Evolutionary conservation across 2,113 vertebrate genomes (phyloP).

Genomic region (Plecotus auritus): DNA sequence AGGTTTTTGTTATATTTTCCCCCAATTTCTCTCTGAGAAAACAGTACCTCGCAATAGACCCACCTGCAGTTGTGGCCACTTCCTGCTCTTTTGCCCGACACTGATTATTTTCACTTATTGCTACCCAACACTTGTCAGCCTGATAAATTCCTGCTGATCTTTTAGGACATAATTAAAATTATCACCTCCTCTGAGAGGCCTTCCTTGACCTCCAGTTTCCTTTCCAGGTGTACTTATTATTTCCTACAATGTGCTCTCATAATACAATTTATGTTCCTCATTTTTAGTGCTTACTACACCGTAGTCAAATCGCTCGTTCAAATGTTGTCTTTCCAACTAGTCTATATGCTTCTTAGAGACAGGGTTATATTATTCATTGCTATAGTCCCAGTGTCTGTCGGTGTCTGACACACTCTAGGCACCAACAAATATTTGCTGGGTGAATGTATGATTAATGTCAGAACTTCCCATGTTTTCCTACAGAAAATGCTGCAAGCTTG

Average conservation of each 20-base stretch:
- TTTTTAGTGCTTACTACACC: not conserved
- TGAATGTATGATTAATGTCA: not conserved
- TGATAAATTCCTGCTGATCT: not conserved
- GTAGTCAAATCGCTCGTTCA: not conserved
- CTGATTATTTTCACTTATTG: not conserved
- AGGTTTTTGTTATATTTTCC: not conserved
- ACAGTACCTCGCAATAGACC: not conserved
- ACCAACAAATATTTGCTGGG: not conserved
- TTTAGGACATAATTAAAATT: not conserved
- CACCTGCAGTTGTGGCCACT: not conserved
- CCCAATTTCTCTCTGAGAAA: not conserved
- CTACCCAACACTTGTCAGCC: not conserved
- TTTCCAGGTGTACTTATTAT: not conserved
- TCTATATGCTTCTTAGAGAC: not conserved
- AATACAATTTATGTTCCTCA: not conserved
- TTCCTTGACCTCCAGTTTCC: not conserved
- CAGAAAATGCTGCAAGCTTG: not conserved
- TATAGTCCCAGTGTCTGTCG: not conserved
- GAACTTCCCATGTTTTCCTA: not conserved
- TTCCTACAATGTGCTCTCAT: not conserved
- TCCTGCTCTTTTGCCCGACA: not conserved
- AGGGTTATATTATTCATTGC: not conserved
- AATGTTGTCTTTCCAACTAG: not conserved
- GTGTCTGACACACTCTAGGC: not conserved
- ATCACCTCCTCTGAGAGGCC: not conserved